Percentiles rank a stretch among this genome's conserved stretches.
These are phyloP conservation scores for Agonopterix heracliana DNA, from an alignment of 2,888 invertebrate genomes.

Conservation along the genomic window DNA sequence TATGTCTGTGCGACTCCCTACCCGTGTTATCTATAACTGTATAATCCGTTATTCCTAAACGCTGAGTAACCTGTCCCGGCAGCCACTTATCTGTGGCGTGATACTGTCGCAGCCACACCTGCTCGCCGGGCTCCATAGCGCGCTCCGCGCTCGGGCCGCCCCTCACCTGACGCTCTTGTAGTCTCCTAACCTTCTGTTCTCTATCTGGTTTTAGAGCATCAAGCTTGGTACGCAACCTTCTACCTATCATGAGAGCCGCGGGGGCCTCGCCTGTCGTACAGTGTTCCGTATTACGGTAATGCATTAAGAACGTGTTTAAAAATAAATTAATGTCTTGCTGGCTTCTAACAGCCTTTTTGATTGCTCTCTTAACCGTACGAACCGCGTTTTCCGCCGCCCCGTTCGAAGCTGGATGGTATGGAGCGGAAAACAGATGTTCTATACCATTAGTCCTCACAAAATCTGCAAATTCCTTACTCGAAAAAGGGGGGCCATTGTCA, in stretches of 20 bases:
- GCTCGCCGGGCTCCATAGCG: not conserved
- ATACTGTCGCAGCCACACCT: not conserved
- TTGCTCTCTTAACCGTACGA: not conserved
- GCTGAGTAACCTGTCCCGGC: not conserved
- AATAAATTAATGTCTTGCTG: not conserved
- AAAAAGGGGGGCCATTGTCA: too few relatives aligned
- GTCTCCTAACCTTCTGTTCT: not conserved
- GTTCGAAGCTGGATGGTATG: too few relatives aligned
- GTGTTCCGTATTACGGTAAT: not conserved
- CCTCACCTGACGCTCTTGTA: too few relatives aligned
- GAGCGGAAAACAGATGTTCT: too few relatives aligned
- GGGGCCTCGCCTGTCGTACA: too few relatives aligned
- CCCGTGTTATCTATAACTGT: not conserved
- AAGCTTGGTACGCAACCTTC: not conserved
- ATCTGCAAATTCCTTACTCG: too few relatives aligned
- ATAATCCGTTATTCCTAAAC: not conserved
- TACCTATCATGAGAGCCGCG: too few relatives aligned
- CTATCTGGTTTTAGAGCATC: not conserved
- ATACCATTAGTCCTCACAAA: too few relatives aligned
- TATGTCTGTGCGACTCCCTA: not conserved
- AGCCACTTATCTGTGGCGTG: not conserved
- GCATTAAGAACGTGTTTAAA: not conserved
- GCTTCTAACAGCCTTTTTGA: not conserved
- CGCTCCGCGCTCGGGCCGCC: not conserved
- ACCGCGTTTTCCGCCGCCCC: too few relatives aligned